phyloP scores from a whole-genome alignment of 92 coral and sea anemone species.

The Porites lobata region DNA sequence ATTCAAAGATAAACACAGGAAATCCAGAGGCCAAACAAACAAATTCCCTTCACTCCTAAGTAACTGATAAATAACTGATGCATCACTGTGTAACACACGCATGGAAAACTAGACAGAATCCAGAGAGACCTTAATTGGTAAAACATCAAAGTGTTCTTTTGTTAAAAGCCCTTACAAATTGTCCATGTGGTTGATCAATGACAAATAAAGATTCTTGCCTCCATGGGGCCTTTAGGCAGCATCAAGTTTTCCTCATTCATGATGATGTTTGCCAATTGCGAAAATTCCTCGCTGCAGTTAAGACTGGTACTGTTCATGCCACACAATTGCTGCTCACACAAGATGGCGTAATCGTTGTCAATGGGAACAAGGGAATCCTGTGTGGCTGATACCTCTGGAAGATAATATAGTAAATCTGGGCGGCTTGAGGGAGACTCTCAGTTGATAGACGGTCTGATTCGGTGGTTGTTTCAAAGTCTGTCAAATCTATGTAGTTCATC shows the following conservation, averaged over 20 bases:
- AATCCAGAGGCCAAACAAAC: no score
- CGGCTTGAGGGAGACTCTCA: constrained; percentile 72
- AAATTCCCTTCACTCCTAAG: no score
- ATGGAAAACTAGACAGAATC: not conserved
- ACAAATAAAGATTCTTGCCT: constrained; percentile 61
- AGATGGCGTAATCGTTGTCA: constrained; percentile 40
- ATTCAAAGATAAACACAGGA: no score
- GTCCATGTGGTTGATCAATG: constrained; percentile 64
- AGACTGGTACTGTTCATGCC: constrained; percentile 35
- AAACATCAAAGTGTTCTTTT: constrained; percentile 19
- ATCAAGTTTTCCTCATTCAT: constrained; percentile 69
- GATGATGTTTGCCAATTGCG: constrained; percentile 58
- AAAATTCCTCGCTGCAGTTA: constrained; percentile 53
- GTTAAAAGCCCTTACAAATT: constrained; percentile 33
- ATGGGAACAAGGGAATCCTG: constrained; percentile 48
- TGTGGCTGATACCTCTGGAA: constrained; percentile 72
- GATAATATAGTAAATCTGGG: constrained; percentile 58
- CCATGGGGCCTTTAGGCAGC: constrained; percentile 60
- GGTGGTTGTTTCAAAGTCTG: constrained; percentile 74
- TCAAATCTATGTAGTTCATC: constrained; percentile 62
- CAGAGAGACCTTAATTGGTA: constrained; percentile 17
- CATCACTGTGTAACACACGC: not conserved
- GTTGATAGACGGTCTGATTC: constrained; percentile 65
- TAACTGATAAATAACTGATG: no score
- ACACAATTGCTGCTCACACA: constrained; percentile 56